Evolutionary conservation across 1,140 invertebrate species (phyloP).

Genomic region (Drosophila pseudoobscura): DNA sequence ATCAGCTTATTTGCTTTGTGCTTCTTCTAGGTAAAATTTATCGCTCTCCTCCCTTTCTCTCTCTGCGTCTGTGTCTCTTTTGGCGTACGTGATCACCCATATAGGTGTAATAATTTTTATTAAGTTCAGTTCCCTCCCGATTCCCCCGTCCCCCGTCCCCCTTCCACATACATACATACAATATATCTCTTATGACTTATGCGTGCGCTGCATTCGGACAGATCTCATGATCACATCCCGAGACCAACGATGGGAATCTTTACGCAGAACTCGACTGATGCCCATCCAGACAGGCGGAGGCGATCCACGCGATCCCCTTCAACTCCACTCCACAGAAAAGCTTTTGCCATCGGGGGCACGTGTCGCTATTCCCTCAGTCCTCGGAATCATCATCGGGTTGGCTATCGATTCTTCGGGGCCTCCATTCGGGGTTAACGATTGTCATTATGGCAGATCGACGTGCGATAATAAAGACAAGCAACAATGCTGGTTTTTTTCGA

Average conservation of each 20-base stretch:
- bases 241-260: slow-evolving; percentile 60
- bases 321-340: slow-evolving; percentile 5
- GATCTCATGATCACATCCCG: slow-evolving; percentile 7
- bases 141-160: neutral
- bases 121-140: slow-evolving; percentile 48
- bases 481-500: neutral
- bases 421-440: slow-evolving; percentile 26
- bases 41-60: slow-evolving; percentile 36
- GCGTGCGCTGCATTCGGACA: slow-evolving; percentile 64
- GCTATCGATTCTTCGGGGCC: slow-evolving; percentile 56
- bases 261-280: slow-evolving; percentile 62
- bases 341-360: slow-evolving; percentile 57
- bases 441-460: slow-evolving; percentile 48
- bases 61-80: no score
- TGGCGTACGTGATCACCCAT: slow-evolving; percentile 76
- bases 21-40: slow-evolving; percentile 74
- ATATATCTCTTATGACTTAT: slow-evolving; percentile 65
- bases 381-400: slow-evolving; percentile 26
- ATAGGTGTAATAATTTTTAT: slow-evolving; percentile 82
- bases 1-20: slow-evolving; percentile 58
- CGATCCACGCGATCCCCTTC: no score
- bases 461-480: slow-evolving; percentile 29
- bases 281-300: slow-evolving; percentile 1
- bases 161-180: neutral
- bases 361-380: slow-evolving; percentile 61